Evolutionary conservation across 2,113 vertebrate species (phyloP), one percentile per base, ranked within the genome.

Genomic region (Gymnorhina tibicen): DNA sequence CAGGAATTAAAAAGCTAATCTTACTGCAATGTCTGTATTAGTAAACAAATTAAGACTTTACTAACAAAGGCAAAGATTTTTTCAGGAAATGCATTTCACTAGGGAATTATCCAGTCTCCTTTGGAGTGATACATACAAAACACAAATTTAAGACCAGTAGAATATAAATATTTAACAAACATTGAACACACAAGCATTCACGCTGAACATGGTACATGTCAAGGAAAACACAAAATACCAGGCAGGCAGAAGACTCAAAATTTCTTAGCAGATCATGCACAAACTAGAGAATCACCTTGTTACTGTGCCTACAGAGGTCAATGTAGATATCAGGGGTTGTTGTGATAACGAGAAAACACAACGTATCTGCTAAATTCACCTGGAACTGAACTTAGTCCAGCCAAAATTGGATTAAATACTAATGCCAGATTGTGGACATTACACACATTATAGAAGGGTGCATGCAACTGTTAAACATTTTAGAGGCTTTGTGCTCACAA

Each of bases 181-280:
- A 72, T 18, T 27, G 60, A 88, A 70, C 66, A 56, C n/a, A 67
- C 7, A 70, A 46, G 72, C 82, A 88, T 88, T 95, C 62, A 62
- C 46, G 6, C 27, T 35, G 41, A 87, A 85, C n/a, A 41, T 4
- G 11, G 41, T 6, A 67, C 53, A 55, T 16, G 8, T 33, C 22
- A 87, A 75, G 73, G 50, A 90, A 85, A 91, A 79, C 64, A 85
- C 22, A 87, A 82, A 87, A 80, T n/a, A 86, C 17, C 41, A 66
- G 56, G 75, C 88, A 96, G 69, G 78, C 49, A 87, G 46, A 75
- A 85, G 42, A 73, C 58, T 53, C 58, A 62, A 35, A 17, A 47
- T 85, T 93, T 92, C 42, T 94, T 52, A 87, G 66, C 78, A 89
- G 64, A 44, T 63, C 88, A 90, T 91, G 91, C 80, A 56, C 66